These are phyloP conservation scores for Rhodophaea formosa DNA, from an alignment of 2,888 invertebrate genomes.

Conservation along the genomic window DNA sequence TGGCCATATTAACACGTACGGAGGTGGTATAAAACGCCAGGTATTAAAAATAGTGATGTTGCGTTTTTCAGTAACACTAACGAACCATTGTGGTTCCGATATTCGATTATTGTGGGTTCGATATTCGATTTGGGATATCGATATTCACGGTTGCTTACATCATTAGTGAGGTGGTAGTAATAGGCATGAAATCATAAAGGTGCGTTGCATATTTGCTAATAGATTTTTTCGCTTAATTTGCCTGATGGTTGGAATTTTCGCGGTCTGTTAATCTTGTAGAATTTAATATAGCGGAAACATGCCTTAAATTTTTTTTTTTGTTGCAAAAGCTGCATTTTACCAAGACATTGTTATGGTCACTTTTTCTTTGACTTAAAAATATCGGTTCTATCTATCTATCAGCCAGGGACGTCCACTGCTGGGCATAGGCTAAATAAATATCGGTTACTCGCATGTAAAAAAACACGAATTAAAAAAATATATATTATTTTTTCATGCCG, in stretches of 20 bases:
- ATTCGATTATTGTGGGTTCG: slow-evolving; percentile 75
- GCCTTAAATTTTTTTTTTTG: no score
- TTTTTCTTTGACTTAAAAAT: no score
- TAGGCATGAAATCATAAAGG: slow-evolving; percentile 37
- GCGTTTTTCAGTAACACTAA: slow-evolving; percentile 64
- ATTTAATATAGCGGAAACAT: neutral
- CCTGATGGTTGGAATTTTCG: neutral
- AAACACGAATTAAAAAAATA: no score
- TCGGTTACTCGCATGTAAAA: no score
- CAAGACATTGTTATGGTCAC: no score
- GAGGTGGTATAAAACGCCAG: slow-evolving; percentile 39
- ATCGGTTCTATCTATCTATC: no score
- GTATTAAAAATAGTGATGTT: slow-evolving; percentile 77
- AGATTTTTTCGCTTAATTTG: slow-evolving; percentile 1
- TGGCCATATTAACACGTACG: slow-evolving; percentile 37
- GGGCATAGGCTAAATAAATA: no score
- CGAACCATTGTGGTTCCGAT: slow-evolving; percentile 76
- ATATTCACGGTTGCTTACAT: slow-evolving; percentile 23
- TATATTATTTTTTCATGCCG: no score
- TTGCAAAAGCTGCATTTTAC: no score
- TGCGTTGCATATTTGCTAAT: slow-evolving; percentile 34
- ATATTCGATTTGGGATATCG: slow-evolving; percentile 40
- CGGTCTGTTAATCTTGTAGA: neutral
- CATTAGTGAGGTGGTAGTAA: slow-evolving; percentile 29
- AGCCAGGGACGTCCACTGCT: no score